Evolutionary conservation across 23 tunicate genomes (phyloP), one percentile per base, ranked within the genome.

Genomic region (Pegea sp.): DNA sequence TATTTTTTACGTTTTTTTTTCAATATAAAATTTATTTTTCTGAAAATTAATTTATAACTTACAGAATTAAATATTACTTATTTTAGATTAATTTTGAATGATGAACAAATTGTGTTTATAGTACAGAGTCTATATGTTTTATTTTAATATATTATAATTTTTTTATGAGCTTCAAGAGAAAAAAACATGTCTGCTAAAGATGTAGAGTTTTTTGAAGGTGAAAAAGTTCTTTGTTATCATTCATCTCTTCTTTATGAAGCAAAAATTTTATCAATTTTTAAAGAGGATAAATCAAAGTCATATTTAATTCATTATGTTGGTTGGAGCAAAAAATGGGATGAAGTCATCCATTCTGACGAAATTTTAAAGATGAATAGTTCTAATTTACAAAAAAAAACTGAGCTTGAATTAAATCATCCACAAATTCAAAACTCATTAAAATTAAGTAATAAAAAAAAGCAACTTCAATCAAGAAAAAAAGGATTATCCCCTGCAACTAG

Each of bases 301-400:
- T 72, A 72, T 33, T 28, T 74, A 34, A 72, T 80, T 61, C 93
- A 80, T 49, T 80, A 80, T 74, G 72, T 71, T 48, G 93, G 93
- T 16, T 80, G 93, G 93, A 80, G 72, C 53, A 80, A 80, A 44
- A 67, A 65, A 28, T 80, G 93, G 93, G 93, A 80, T 66, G 93
- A 80, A 43, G 71, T 79, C 79, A 80, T 80, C 0, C 78, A 70
- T 16, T 79, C 71, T 56, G 55, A 64, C 34, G 48, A 80, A 32
- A 80, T 80, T 1, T 49, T 80, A 44, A 80, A 72, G 51, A 71
- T 59, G 64, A 80, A 66, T 33, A 80, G 72, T 44, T 62, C 70
- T 1, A 80, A 80, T 49, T 44, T 71, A 27, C 72, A 57, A 56
- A 48, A 32, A 52, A 79, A 80, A 32, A 80, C 71, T 34, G 93